These are phyloP conservation scores for Cephonodes hylas DNA, from an alignment of 2,888 invertebrate genomes.

Conservation along the genomic window DNA sequence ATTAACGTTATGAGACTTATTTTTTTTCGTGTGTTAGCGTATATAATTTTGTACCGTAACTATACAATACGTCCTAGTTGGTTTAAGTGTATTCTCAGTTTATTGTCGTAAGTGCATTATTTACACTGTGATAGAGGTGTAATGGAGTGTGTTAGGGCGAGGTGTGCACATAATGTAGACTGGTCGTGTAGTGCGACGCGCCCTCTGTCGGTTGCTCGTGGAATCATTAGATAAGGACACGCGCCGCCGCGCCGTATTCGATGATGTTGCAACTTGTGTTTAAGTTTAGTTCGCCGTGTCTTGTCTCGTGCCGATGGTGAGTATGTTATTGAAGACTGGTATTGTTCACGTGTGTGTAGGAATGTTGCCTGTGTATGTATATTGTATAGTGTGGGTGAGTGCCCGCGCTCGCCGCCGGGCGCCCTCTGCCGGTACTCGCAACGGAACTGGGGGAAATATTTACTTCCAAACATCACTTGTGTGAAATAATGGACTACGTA, in stretches of 20 bases:
- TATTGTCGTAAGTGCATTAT: conserved; percentile 76
- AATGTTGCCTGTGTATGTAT: conserved; percentile 63
- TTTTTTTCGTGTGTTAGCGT: conserved; percentile 34
- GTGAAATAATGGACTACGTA: conserved; percentile 67
- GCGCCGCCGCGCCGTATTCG: not conserved
- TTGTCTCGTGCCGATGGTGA: conserved; percentile 64
- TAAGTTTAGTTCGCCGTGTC: conserved; percentile 57
- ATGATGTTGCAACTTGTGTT: conserved; percentile 8
- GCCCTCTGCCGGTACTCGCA: not conserved
- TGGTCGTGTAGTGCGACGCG: conserved; percentile 20
- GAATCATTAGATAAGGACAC: conserved; percentile 3
- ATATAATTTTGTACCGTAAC: conserved; percentile 27
- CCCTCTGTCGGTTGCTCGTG: not conserved
- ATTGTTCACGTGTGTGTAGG: conserved; percentile 68
- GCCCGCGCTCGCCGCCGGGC: too few species aligned
- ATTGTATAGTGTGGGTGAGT: conserved; percentile 54
- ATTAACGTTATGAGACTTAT: conserved; percentile 23
- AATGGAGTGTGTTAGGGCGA: conserved; percentile 66
- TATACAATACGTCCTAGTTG: conserved; percentile 50
- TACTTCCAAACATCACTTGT: conserved; percentile 66
- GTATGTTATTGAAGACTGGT: conserved; percentile 78
- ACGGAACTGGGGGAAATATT: conserved; percentile 32
- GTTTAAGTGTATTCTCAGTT: conserved; percentile 51
- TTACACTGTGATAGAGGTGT: conserved; percentile 80
- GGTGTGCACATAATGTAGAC: conserved; percentile 72